Conservation (phyloP, 2,797 vertebrate genomes). For the Myoxocephalus aenaeus region DNA sequence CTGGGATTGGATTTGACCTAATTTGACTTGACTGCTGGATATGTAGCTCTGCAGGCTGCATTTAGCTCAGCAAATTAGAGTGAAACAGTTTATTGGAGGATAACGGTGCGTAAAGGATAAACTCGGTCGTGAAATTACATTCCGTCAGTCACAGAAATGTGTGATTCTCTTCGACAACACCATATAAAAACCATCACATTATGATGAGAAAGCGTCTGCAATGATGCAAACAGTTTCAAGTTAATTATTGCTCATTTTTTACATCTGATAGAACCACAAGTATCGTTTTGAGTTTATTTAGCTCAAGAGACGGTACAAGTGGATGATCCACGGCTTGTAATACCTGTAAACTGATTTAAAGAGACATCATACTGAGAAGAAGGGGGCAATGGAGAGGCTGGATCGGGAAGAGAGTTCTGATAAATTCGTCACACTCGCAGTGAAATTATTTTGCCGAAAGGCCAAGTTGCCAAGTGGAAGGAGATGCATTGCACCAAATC, state of each 20-base stretch:
- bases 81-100: constrained; percentile 40
- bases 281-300: neutral
- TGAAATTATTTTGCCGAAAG: neutral
- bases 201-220: neutral
- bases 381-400: neutral
- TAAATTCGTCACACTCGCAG: constrained; percentile 25
- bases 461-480: constrained; percentile 8
- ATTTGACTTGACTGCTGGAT: constrained; percentile 57
- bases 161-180: neutral
- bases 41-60: constrained; percentile 16
- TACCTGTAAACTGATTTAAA: constrained; percentile 27
- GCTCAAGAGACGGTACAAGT: neutral
- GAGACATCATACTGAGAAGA: neutral
- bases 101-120: constrained; percentile 4
- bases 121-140: constrained; percentile 26
- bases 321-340: neutral
- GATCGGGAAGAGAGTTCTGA: neutral
- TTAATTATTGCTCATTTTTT: neutral
- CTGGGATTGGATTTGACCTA: constrained; percentile 50
- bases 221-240: neutral
- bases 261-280: neutral
- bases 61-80: constrained; percentile 45
- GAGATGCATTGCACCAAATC: neutral
- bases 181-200: neutral
- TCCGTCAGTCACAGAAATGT: neutral